These are phyloP conservation scores for Coregonus sp. DNA, from an alignment of 2,797 vertebrate species.

Conservation along the genomic window DNA sequence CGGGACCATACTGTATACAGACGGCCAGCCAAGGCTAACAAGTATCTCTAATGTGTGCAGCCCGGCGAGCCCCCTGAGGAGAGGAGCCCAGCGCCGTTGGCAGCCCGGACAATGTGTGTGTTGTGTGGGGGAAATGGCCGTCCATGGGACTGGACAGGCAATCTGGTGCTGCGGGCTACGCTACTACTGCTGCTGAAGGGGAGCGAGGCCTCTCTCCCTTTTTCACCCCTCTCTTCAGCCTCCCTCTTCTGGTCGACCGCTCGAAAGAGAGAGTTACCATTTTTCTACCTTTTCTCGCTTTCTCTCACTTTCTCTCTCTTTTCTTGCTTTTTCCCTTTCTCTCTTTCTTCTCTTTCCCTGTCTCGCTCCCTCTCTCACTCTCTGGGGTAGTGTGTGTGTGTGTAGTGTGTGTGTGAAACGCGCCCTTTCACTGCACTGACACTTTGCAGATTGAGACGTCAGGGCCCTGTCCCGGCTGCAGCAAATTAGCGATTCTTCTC, in stretches of 20 bases:
- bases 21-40: constrained; percentile 75
- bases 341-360: constrained; percentile 44
- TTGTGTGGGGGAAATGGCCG: constrained; percentile 67
- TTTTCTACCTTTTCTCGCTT: neutral
- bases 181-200: neutral
- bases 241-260: constrained; percentile 11
- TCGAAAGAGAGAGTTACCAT: neutral
- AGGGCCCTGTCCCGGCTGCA: constrained; percentile 82
- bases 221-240: constrained; percentile 8
- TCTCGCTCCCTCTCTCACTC: neutral
- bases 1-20: constrained; percentile 52
- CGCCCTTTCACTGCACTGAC: constrained; percentile 89
- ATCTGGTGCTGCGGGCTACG: constrained; percentile 62
- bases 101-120: constrained; percentile 74
- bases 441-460: constrained; percentile 96
- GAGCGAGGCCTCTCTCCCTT: neutral
- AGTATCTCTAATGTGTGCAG: constrained; percentile 76
- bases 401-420: constrained; percentile 75
- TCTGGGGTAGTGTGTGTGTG: constrained; percentile 64
- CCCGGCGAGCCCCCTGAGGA: constrained; percentile 70
- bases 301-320: constrained; percentile 45
- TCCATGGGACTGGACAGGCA: constrained; percentile 64
- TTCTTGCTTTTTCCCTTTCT: constrained; percentile 38
- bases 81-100: constrained; percentile 79
- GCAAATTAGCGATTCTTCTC: constrained; percentile 93